phyloP scores from a whole-genome alignment of 2,113 vertebrate genomes.

The Zootoca vivipara region DNA sequence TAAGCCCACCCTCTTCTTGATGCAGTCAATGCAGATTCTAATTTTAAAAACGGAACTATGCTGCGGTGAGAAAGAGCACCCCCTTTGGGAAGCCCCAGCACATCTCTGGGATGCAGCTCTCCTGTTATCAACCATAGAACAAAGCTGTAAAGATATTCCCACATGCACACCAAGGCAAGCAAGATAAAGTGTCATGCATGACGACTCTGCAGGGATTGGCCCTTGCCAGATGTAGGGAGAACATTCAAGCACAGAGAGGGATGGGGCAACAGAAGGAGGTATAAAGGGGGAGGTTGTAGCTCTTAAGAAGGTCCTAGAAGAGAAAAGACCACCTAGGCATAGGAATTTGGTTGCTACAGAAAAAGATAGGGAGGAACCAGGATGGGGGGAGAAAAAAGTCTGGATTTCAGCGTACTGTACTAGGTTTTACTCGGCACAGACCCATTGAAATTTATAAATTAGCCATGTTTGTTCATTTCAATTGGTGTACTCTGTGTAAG shows the following conservation, averaged over 20 bases:
- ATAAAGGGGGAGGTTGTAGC: slow-evolving; percentile 37
- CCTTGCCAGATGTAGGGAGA: slow-evolving; percentile 17
- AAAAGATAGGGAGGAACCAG: background rate
- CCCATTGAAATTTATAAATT: no score
- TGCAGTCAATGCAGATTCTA: background rate
- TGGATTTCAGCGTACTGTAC: no score
- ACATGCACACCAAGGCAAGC: slow-evolving; percentile 27
- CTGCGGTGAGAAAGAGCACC: background rate
- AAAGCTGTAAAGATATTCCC: background rate
- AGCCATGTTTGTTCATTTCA: no score
- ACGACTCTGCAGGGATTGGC: slow-evolving; percentile 29
- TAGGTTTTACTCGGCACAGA: no score
- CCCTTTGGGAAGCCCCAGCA: background rate
- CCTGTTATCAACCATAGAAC: slow-evolving; percentile 2
- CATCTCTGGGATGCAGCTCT: slow-evolving; percentile 67
- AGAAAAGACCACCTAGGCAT: background rate
- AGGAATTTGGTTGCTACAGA: background rate
- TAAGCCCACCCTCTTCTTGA: background rate
- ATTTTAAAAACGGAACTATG: background rate
- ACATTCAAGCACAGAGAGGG: slow-evolving; percentile 31
- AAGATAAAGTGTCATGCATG: background rate
- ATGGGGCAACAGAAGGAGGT: slow-evolving; percentile 24
- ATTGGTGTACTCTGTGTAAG: no score
- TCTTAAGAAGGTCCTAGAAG: background rate
- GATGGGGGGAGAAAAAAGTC: background rate